Percentiles rank a stretch among this genome's conserved stretches.
Conservation (phyloP, 2,888 invertebrate genomes). For the Buathra laborator region DNA sequence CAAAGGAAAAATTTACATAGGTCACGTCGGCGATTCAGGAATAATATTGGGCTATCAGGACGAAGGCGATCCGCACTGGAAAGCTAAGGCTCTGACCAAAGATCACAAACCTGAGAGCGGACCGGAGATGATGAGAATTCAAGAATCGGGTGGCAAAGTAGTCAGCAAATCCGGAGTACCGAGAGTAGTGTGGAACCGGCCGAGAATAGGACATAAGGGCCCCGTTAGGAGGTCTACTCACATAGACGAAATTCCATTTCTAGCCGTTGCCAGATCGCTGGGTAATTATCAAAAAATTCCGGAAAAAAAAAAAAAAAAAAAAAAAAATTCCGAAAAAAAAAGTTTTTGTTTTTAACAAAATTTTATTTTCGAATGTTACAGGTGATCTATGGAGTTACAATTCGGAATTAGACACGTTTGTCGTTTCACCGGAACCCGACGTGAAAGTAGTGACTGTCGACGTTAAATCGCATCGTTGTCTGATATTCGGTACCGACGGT, state of each 20-base stretch:
- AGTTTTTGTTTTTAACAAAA: slow-evolving; percentile 16
- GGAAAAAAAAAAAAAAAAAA: no score
- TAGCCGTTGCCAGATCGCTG: slow-evolving; percentile 97
- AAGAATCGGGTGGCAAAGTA: slow-evolving; percentile 93
- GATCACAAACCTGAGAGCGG: slow-evolving; percentile 98
- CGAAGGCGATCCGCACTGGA: slow-evolving; percentile 90
- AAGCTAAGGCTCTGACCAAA: slow-evolving; percentile 92
- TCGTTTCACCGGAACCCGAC: slow-evolving; percentile 99
- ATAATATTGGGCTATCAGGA: slow-evolving; percentile 95
- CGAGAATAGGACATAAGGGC: slow-evolving; percentile 93
- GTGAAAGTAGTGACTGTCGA: slow-evolving; percentile 94
- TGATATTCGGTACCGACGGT: slow-evolving; percentile 98
- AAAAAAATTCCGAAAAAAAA: no score
- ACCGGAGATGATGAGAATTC: slow-evolving; percentile 94
- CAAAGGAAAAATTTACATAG: slow-evolving; percentile 97
- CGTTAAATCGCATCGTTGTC: slow-evolving; percentile 88
- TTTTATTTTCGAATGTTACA: slow-evolving; percentile 73
- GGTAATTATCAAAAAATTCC: slow-evolving; percentile 85
- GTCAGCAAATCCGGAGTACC: slow-evolving; percentile 94
- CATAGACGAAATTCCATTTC: slow-evolving; percentile 97
- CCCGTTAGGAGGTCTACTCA: slow-evolving; percentile 96
- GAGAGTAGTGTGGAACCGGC: slow-evolving; percentile 98
- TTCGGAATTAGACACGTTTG: slow-evolving; percentile 94
- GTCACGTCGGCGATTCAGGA: slow-evolving; percentile 99
- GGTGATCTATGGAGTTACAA: slow-evolving; percentile 99